phyloP scores from a whole-genome alignment of 2,888 invertebrate species.

The Schrankia costaestrigalis region DNA sequence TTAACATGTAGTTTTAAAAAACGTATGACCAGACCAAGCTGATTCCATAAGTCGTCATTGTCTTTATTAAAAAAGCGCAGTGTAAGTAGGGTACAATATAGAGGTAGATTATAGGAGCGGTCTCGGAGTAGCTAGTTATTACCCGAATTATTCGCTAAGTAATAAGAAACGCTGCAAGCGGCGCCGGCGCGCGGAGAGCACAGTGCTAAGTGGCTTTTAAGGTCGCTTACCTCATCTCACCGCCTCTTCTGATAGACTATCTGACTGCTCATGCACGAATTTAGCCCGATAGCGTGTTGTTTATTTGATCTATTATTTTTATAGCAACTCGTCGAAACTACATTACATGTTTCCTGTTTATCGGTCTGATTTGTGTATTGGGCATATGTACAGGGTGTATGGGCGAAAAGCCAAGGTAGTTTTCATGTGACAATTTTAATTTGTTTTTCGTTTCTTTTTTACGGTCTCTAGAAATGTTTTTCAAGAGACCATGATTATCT shows the following conservation, averaged over 20 bases:
- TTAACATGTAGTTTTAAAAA: too few relatives aligned
- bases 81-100: conserved; percentile 8
- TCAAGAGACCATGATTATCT: too few relatives aligned
- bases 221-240: conserved; percentile 76
- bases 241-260: conserved; percentile 50
- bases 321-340: conserved; percentile 23
- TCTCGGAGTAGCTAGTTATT: conserved; percentile 41
- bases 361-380: too few relatives aligned
- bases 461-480: too few relatives aligned
- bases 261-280: conserved; percentile 58
- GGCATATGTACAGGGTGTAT: too few relatives aligned
- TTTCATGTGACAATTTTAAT: too few relatives aligned
- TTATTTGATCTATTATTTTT: conserved; percentile 48
- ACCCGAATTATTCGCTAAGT: conserved; percentile 63
- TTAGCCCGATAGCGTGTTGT: conserved; percentile 49
- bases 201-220: conserved; percentile 75
- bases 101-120: conserved; percentile 14
- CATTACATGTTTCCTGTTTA: not conserved
- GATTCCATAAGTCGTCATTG: too few relatives aligned
- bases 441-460: too few relatives aligned
- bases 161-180: conserved; percentile 67
- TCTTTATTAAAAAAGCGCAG: conserved; percentile 14
- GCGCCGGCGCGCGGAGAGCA: conserved; percentile 48
- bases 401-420: too few relatives aligned
- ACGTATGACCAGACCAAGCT: too few relatives aligned